A percentile compares a stretch with the other conserved stretches of the same genome.
phyloP scores from a whole-genome alignment of 2,113 vertebrate genomes.

The Actenoides lindsayi region DNA sequence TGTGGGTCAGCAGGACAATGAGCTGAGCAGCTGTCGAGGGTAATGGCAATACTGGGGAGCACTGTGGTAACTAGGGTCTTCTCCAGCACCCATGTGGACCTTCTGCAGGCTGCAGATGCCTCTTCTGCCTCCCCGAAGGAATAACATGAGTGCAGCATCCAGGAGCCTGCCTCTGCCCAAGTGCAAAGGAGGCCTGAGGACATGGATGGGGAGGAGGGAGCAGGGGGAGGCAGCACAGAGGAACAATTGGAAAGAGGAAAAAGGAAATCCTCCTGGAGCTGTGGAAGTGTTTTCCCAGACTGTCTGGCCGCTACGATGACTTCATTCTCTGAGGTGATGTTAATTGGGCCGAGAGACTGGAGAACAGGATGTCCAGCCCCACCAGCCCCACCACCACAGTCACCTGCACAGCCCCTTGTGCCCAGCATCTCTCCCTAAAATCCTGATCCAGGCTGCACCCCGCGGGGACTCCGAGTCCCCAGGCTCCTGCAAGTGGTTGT shows the following conservation, averaged over 20 bases:
- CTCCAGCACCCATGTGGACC: no score
- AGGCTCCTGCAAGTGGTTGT: not conserved
- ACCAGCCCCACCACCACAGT: not conserved
- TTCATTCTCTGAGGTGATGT: constrained; percentile 34
- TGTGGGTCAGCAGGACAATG: fast-evolving
- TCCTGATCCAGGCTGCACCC: not conserved
- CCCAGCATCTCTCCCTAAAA: not conserved
- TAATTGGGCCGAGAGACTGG: not conserved
- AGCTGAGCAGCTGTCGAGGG: not conserved
- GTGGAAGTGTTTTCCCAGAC: constrained; percentile 68
- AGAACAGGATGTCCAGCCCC: not conserved
- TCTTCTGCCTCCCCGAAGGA: not conserved
- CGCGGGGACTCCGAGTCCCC: fast-evolving
- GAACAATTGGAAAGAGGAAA: constrained; percentile 69
- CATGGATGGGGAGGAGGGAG: constrained; percentile 6
- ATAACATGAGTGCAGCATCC: not conserved
- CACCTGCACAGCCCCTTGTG: not conserved
- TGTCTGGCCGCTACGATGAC: constrained; percentile 59
- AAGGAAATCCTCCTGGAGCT: constrained; percentile 71
- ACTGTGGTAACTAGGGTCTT: not conserved
- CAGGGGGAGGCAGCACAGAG: constrained; percentile 16
- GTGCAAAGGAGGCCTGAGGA: constrained; percentile 53
- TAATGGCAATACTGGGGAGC: not conserved
- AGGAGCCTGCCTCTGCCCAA: not conserved
- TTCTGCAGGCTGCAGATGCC: not conserved